Base-by-base conservation (phyloP, 2,888 invertebrate genomes). In the Plebejus anna region DNA sequence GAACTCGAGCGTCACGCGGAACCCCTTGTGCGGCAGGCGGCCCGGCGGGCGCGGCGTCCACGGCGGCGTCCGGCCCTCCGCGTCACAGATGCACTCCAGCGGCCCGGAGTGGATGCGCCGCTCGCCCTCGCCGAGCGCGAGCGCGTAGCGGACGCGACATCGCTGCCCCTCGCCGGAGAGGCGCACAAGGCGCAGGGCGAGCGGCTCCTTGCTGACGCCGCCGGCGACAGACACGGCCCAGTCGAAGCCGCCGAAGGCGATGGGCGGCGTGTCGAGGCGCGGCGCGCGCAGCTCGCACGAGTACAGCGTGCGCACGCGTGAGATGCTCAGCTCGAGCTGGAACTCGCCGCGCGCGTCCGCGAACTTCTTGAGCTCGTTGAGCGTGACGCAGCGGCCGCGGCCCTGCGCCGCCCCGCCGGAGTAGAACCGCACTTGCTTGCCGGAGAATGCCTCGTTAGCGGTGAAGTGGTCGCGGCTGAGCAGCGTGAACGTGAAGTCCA, bases 391-490 rank as follows among this genome's bases (percentile, higher is more conserved):
- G 84, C 96, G 95, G 36, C 96, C 94, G 83, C 96, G 96, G 2
- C 96, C 96, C 84, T 96, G 96, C 22, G 96, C 96, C 1, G 96
- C 96, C 75, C 96, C 95, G 70, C 96, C 96, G 81, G 95, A 95
- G 78, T 95, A 96, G 87, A 96, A 96, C 77, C 92, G 89, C 80
- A 96, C 96, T 84, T 96, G 96, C 85, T 96, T 97, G 78, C 97
- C 97, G 76, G 96, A 96, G 91, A 97, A 97, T 36, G 96, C 95
- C 87, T 97, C 97, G 89, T 97, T 97, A 83, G 96, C 96, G 78
- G 97, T 97, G 89, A 97, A 97, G 89, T 97, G 97, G 83, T 97
- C 97, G 72, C 96, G 95, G 85, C 97, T 97, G 79, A 97, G 94
- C 75, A 97, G 94, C 6, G 97, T 97, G 88, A 97, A 97, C 75